Percentiles rank a stretch among this genome's conserved stretches.
These are phyloP conservation scores for Cynaeus angustus DNA, from an alignment of 2,888 invertebrate species.

Conservation along the genomic window DNA sequence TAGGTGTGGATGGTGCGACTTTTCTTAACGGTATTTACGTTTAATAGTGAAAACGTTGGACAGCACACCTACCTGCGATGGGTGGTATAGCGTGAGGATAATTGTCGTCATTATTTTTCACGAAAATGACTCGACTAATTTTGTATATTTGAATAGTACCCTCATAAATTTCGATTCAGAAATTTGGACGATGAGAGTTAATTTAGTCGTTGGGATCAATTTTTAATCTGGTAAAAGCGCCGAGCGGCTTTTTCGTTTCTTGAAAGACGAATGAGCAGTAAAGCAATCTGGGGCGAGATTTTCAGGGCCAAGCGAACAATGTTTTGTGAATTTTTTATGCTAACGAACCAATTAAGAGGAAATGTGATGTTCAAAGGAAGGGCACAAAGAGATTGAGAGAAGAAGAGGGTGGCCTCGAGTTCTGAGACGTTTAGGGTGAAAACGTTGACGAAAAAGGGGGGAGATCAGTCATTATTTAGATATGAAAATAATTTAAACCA, in stretches of 20 bases:
- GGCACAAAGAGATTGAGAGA: slow-evolving; percentile 1
- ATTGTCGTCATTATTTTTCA: slow-evolving; percentile 27
- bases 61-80: slow-evolving; percentile 30
- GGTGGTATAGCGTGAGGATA: slow-evolving; percentile 35
- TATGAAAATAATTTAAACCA: no score
- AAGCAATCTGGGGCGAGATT: slow-evolving; percentile 16
- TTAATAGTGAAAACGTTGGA: background rate
- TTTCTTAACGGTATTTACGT: slow-evolving; percentile 24
- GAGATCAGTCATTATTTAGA: no score
- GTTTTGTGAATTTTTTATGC: slow-evolving; percentile 34
- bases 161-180: slow-evolving; percentile 16
- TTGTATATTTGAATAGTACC: slow-evolving; percentile 8
- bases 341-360: slow-evolving; percentile 30
- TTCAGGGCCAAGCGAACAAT: slow-evolving; percentile 9
- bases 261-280: slow-evolving; percentile 13
- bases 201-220: slow-evolving; percentile 14
- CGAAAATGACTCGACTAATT: slow-evolving; percentile 10
- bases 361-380: slow-evolving; percentile 12
- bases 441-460: no score
- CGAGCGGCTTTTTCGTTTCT: slow-evolving; percentile 9
- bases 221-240: slow-evolving; percentile 29
- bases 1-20: slow-evolving; percentile 35
- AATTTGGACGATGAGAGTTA: slow-evolving; percentile 10
- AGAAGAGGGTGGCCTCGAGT: no score
- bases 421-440: no score